Percentiles rank a stretch among this genome's conserved stretches.
phyloP scores from a whole-genome alignment of 2,113 vertebrate species.

The Lutjanus erythropterus region DNA sequence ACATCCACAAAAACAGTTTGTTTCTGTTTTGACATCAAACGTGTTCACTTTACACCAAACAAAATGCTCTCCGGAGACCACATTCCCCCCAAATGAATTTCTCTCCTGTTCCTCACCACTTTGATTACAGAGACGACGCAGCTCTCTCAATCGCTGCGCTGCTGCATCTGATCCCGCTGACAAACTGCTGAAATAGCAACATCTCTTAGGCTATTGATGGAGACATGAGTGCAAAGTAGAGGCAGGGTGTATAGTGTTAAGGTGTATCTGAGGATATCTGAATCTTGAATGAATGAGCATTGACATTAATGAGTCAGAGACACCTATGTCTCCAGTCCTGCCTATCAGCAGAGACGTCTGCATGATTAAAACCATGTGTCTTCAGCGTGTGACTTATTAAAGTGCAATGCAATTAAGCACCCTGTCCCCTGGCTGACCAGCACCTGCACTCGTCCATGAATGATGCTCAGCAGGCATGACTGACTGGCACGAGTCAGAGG shows the following conservation, averaged over 20 bases:
- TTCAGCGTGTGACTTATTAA: constrained; percentile 80
- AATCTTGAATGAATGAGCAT: constrained; percentile 33
- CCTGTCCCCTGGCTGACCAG: constrained; percentile 74
- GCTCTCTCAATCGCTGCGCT: constrained; percentile 21
- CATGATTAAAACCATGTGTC: constrained; percentile 73
- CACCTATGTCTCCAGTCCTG: constrained; percentile 46
- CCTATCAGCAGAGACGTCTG: constrained; percentile 67
- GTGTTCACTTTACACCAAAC: constrained; percentile 54
- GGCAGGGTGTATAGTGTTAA: neutral
- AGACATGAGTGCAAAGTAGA: constrained; percentile 31
- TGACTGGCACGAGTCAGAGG: constrained; percentile 63
- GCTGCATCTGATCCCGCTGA: constrained; percentile 48
- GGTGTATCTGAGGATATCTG: constrained; percentile 44
- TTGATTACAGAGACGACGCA: constrained; percentile 59
- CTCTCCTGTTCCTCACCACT: constrained; percentile 53
- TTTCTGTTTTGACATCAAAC: constrained; percentile 53
- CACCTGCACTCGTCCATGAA: constrained; percentile 60
- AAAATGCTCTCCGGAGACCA: constrained; percentile 60
- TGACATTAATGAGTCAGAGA: constrained; percentile 40
- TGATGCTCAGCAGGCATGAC: constrained; percentile 68
- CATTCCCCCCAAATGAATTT: constrained; percentile 61
- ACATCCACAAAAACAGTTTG: constrained; percentile 59
- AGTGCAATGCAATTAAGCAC: constrained; percentile 80
- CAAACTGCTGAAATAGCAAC: constrained; percentile 72
- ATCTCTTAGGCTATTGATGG: constrained; percentile 39